A percentile compares a stretch with the other conserved stretches of the same genome.
These are phyloP conservation scores for Xiphophorus hellerii DNA, from an alignment of 2,113 vertebrate species.

Conservation along the genomic window DNA sequence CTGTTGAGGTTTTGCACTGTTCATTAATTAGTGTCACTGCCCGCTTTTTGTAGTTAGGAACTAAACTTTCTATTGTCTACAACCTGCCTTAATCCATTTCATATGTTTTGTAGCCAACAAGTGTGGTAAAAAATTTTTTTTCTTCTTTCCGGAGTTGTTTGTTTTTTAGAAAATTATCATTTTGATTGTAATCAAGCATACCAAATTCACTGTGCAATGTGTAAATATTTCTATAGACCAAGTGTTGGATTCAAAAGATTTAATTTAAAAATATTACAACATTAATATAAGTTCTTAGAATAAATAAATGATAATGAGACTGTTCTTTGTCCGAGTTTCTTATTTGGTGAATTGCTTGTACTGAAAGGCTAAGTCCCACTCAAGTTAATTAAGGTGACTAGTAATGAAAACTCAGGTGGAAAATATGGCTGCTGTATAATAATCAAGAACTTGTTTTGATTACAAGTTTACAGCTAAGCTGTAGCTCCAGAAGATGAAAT, in stretches of 20 bases:
- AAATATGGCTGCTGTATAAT: not conserved
- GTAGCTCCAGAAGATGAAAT: not conserved
- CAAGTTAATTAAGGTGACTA: no score
- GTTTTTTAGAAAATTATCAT: not conserved
- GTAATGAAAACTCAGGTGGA: not conserved
- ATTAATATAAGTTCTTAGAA: constrained; percentile 64
- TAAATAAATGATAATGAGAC: constrained; percentile 48
- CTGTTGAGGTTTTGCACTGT: not conserved
- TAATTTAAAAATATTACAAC: constrained; percentile 49
- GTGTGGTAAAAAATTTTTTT: not conserved
- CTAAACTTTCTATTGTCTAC: not conserved
- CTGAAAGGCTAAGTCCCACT: no score
- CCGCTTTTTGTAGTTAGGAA: not conserved
- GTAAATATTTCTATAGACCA: constrained; percentile 58
- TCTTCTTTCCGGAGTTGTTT: constrained; percentile 5
- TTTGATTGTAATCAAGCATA: constrained; percentile 46
- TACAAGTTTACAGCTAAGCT: not conserved
- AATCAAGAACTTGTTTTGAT: not conserved
- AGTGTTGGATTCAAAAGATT: constrained; percentile 6
- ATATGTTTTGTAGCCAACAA: not conserved
- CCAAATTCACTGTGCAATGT: constrained; percentile 71
- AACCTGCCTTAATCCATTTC: constrained; percentile 40
- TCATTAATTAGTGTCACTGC: not conserved
- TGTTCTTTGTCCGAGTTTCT: not conserved
- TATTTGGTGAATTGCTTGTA: no score